These are phyloP conservation scores for Felis chaus DNA, from an alignment of 2,113 vertebrate species.

Conservation along the genomic window DNA sequence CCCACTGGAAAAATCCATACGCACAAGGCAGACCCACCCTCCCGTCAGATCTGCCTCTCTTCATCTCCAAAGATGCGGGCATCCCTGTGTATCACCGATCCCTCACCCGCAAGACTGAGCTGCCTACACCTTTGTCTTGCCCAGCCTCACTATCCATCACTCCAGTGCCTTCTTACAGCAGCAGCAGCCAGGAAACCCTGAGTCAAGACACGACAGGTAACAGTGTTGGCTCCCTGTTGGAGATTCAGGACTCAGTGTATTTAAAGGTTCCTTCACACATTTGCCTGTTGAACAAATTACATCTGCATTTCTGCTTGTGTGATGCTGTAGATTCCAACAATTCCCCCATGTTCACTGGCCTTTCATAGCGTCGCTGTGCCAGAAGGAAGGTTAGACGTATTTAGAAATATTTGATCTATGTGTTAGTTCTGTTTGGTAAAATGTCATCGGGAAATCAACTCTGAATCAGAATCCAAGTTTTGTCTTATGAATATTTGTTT, in stretches of 20 bases:
- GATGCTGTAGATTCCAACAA: background rate
- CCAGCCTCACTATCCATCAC: slow-evolving; percentile 93
- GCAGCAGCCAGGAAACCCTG: slow-evolving; percentile 93
- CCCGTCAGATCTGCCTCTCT: slow-evolving; percentile 81
- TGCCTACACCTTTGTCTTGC: slow-evolving; percentile 89
- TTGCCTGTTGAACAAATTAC: background rate
- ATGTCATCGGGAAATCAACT: background rate
- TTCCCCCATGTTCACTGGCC: background rate
- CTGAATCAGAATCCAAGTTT: background rate
- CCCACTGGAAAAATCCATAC: slow-evolving; percentile 89
- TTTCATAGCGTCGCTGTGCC: background rate
- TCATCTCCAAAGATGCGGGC: slow-evolving; percentile 81
- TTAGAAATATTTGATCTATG: background rate
- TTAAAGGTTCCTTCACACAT: background rate
- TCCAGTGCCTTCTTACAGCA: slow-evolving; percentile 90
- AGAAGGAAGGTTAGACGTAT: background rate
- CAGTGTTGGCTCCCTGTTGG: background rate
- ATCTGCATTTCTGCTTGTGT: background rate
- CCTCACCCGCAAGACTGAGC: slow-evolving; percentile 80
- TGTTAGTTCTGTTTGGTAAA: background rate
- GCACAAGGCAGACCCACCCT: slow-evolving; percentile 73
- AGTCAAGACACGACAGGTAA: slow-evolving; percentile 90
- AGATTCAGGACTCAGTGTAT: background rate
- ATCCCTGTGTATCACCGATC: slow-evolving; percentile 80
- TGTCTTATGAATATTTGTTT: background rate